Percentiles rank a stretch among this genome's conserved stretches.
Conservation (phyloP, 53 echinoderm and acorn worm genomes). For the Holothuria scabra region DNA sequence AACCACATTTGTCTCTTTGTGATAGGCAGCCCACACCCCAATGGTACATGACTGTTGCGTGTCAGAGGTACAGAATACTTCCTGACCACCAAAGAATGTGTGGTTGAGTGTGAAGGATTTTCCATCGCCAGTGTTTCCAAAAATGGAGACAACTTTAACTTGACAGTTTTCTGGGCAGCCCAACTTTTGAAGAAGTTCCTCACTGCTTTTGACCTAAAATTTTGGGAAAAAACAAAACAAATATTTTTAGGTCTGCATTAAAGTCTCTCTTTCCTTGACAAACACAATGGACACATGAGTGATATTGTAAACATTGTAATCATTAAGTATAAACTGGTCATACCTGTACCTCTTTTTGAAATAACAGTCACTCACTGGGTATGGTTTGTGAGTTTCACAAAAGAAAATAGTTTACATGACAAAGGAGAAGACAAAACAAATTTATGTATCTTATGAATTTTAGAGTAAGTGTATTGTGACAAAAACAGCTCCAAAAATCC, state of each 20-base stretch:
- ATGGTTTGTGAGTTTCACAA: too few species aligned
- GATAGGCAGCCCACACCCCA: constrained; percentile 93
- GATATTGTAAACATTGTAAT: too few species aligned
- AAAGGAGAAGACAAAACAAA: too few species aligned
- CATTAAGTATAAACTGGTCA: too few species aligned
- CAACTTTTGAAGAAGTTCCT: constrained; percentile 67
- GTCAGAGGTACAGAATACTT: constrained; percentile 85
- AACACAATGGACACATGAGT: too few species aligned
- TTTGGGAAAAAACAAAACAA: neutral
- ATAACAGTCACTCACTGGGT: too few species aligned
- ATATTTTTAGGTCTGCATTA: neutral
- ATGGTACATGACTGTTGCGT: constrained; percentile 95
- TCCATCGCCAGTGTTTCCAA: constrained; percentile 96
- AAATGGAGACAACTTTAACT: constrained; percentile 93
- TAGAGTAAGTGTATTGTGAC: too few species aligned
- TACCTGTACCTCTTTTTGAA: too few species aligned
- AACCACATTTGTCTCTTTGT: constrained; percentile 67
- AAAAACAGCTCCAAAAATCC: too few species aligned
- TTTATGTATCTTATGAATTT: too few species aligned
- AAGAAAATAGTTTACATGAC: too few species aligned
- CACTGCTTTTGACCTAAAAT: constrained; percentile 70
- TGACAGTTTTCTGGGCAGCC: constrained; percentile 61
- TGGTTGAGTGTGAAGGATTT: constrained; percentile 96
- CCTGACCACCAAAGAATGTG: constrained; percentile 85
- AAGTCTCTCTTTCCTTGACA: neutral